Percentiles rank a stretch among this genome's conserved stretches.
Conservation (phyloP, 92 coral and sea anemone genomes). For the Micromussa lordhowensis region DNA sequence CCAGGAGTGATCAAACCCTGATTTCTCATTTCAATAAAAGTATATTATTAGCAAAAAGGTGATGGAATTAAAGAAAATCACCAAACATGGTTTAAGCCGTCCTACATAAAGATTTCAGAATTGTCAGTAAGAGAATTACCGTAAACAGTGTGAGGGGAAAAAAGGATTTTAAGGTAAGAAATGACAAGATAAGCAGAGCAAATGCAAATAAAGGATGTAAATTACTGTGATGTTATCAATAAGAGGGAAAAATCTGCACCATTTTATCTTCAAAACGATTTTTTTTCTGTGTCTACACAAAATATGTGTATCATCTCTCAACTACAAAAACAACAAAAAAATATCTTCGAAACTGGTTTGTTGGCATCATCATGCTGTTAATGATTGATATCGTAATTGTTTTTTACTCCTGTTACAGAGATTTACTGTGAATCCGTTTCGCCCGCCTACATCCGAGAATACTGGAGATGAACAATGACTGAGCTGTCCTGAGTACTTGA, state of each 20-base stretch:
- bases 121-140: no score
- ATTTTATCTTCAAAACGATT: no score
- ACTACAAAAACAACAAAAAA: not conserved
- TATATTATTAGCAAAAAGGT: not conserved
- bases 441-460: not conserved
- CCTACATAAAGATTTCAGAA: not conserved
- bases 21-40: not conserved
- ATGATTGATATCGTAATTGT: not conserved
- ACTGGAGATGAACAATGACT: not conserved
- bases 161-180: no score
- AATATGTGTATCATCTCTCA: not conserved
- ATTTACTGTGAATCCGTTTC: constrained; percentile 13
- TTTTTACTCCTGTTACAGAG: constrained; percentile 3
- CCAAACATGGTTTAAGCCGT: not conserved
- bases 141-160: no score
- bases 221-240: no score
- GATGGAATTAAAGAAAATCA: not conserved
- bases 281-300: no score
- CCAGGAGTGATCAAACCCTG: not conserved
- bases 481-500: no score
- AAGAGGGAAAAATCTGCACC: not conserved
- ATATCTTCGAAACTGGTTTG: not conserved
- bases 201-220: no score
- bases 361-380: no score
- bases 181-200: no score